Evolutionary conservation across 2,888 invertebrate genomes (phyloP).

Genomic region (Phortica magna): DNA sequence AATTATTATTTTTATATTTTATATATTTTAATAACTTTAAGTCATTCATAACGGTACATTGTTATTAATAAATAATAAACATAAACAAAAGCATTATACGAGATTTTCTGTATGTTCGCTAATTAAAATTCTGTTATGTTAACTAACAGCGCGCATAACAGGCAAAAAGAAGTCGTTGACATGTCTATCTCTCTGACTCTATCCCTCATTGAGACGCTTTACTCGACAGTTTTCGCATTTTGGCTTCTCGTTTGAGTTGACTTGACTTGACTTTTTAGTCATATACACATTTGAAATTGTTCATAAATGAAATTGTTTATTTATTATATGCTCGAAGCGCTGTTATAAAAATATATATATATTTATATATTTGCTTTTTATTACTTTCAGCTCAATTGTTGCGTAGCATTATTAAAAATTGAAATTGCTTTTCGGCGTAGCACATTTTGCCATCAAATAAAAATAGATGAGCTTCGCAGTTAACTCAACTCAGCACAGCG

Average conservation of each 20-base stretch:
- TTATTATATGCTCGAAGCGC: neutral
- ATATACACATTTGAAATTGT: neutral
- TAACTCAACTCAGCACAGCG: neutral
- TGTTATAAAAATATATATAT: constrained; percentile 9
- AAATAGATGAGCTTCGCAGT: neutral
- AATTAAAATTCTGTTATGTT: too few species aligned
- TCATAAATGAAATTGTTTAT: neutral
- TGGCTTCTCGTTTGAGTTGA: neutral
- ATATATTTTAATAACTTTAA: too few species aligned
- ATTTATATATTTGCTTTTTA: neutral
- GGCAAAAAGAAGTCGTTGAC: too few species aligned
- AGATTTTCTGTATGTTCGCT: too few species aligned
- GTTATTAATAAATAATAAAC: too few species aligned
- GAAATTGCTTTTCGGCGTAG: neutral
- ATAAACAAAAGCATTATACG: too few species aligned
- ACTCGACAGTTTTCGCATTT: too few species aligned
- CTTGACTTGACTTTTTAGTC: neutral
- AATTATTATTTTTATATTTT: too few species aligned
- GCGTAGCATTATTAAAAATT: neutral
- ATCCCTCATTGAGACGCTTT: too few species aligned
- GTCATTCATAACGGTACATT: too few species aligned
- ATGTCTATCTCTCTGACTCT: too few species aligned
- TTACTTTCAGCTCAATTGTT: neutral
- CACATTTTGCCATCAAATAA: neutral
- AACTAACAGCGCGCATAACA: too few species aligned